Base-by-base conservation (phyloP, 2,797 vertebrate species). In the Valencia hispanica region DNA sequence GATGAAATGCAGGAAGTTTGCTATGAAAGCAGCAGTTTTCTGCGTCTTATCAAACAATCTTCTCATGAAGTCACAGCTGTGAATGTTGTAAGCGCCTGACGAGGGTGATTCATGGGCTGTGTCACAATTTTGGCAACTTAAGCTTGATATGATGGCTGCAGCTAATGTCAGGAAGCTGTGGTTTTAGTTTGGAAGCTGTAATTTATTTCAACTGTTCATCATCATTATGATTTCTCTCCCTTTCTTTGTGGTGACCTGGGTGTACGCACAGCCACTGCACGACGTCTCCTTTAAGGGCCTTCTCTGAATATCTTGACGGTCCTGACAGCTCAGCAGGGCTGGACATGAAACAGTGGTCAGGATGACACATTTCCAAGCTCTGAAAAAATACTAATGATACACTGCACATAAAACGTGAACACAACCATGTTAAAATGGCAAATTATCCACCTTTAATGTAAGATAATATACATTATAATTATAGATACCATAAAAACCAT, bases 131-230 rank as follows among this genome's bases (percentile, higher is more conserved):
- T 90, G 81, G 80, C 84, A 83, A 76, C 75, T 80, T 63, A 7
- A 70, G 70, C 70, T 55, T 36, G 53, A 79, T 74, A 30, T 72
- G 79, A 86, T 83, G 84, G 80, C 74, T 68, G 72, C 63, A 86
- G 76, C 75, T 86, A 83, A 88, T 84, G 80, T 88, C 80, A 87
- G 87, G 84, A 85, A 87, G 82, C 85, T 79, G 87, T 72, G 86
- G 86, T 87, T 91, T 68, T 84, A 74, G 78, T 84, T 87, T 89
- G 71, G 78, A 84, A 84, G 84, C 71, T 78, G 84, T 61, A 75
- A 81, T 82, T 86, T 36, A 79, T 34, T 74, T 77, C 74, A 34
- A 78, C 76, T 84, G 77, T 51, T 81, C 73, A 57, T 83, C 55
- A 75, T 30, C 83, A 75, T 81, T 55, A 32, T 65, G 30, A 55